These are phyloP conservation scores for Tinea trinotella DNA, from an alignment of 2,888 invertebrate genomes.

Conservation along the genomic window DNA sequence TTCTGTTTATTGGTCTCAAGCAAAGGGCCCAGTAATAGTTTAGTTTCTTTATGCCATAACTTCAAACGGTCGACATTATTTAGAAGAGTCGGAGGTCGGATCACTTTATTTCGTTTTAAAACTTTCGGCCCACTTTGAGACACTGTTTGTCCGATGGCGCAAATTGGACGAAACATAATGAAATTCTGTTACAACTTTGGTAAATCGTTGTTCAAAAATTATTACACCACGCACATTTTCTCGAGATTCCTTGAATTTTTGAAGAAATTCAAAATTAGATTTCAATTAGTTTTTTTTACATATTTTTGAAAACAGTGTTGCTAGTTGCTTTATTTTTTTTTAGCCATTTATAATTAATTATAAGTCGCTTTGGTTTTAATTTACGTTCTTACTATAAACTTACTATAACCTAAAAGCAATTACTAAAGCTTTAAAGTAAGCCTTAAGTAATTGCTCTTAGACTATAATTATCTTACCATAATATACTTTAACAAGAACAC, in stretches of 20 bases:
- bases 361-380: too few species aligned
- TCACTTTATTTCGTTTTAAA: constrained; percentile 47
- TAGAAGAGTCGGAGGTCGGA: constrained; percentile 51
- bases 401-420: too few species aligned
- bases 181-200: not conserved
- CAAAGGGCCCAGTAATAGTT: constrained; percentile 61
- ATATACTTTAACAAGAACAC: too few species aligned
- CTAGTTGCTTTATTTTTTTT: too few species aligned
- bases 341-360: too few species aligned
- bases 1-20: constrained; percentile 61
- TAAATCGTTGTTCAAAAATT: not conserved
- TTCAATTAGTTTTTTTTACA: too few species aligned
- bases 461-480: too few species aligned
- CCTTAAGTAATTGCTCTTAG: too few species aligned
- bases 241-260: not conserved
- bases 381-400: too few species aligned
- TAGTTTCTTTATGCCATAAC: constrained; percentile 62
- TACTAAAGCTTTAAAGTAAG: too few species aligned
- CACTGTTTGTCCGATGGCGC: constrained; percentile 39
- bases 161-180: constrained; percentile 49
- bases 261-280: not conserved
- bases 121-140: constrained; percentile 39
- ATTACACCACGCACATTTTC: not conserved
- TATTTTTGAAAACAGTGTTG: too few species aligned
- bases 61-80: constrained; percentile 59